Percentiles rank a stretch among this genome's conserved stretches.
These are phyloP conservation scores for Pelecanus crispus DNA, from an alignment of 2,113 vertebrate species.

Conservation along the genomic window DNA sequence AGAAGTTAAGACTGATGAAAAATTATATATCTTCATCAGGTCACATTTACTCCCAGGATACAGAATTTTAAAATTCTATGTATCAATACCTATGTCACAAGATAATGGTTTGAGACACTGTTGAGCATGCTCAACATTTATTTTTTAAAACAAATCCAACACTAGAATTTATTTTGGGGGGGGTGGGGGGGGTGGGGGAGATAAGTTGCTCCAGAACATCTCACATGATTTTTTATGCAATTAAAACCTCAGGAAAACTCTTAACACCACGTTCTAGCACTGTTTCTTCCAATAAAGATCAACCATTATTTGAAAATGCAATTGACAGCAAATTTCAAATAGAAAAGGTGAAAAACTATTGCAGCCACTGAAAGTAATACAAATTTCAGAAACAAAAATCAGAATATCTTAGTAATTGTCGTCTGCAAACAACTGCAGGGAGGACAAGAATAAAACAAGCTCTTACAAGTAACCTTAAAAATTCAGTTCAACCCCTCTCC, in stretches of 20 bases:
- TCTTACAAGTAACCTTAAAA: slow-evolving; percentile 70
- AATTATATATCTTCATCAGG: slow-evolving; percentile 35
- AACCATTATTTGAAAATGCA: not conserved
- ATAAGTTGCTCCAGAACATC: not conserved
- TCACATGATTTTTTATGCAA: not conserved
- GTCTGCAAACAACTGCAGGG: slow-evolving; percentile 14
- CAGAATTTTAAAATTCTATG: slow-evolving; percentile 16
- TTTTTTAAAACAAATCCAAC: not conserved
- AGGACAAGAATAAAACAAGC: slow-evolving; percentile 37
- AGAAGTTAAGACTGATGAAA: slow-evolving; percentile 48
- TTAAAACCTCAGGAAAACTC: not conserved
- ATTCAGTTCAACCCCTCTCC: slow-evolving; percentile 61
- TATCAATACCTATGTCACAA: not conserved
- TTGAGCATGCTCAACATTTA: not conserved
- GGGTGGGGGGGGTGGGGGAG: too few relatives aligned
- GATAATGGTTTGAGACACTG: not conserved
- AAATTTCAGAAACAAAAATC: not conserved
- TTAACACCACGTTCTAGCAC: not conserved
- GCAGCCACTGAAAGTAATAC: not conserved
- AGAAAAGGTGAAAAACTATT: slow-evolving; percentile 15
- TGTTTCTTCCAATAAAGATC: not conserved
- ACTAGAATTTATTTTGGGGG: too few relatives aligned
- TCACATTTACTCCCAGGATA: slow-evolving; percentile 16
- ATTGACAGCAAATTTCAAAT: not conserved
- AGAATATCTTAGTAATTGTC: not conserved